These are phyloP conservation scores for Pipra filicauda DNA, from an alignment of 2,113 vertebrate genomes.

Conservation along the genomic window DNA sequence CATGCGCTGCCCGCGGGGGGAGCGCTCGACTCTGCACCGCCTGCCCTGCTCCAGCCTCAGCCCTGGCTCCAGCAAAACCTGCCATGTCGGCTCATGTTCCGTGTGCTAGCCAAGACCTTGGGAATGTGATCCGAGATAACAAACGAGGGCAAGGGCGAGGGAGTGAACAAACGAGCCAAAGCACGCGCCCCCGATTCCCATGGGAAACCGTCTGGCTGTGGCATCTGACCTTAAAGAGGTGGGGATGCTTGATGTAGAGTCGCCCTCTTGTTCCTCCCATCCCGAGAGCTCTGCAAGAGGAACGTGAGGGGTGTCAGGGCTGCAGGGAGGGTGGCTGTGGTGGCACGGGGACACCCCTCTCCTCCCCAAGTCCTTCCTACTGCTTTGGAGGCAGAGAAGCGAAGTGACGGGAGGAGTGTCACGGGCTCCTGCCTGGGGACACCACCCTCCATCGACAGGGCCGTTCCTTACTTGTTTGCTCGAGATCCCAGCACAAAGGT, in stretches of 20 bases:
- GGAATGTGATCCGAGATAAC: rapidly evolving
- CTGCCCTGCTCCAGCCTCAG: background rate
- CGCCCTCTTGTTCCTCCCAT: slow-evolving; percentile 98
- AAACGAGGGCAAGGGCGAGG: background rate
- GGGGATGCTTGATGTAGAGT: slow-evolving; percentile 96
- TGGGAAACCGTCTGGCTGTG: background rate
- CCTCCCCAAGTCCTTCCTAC: slow-evolving; percentile 39
- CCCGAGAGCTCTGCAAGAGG: slow-evolving; percentile 86
- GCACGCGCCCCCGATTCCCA: background rate
- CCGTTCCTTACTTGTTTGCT: slow-evolving; percentile 92
- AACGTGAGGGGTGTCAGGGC: background rate
- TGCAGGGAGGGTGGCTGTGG: rapidly evolving
- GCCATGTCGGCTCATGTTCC: rapidly evolving
- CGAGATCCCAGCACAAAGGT: slow-evolving; percentile 96
- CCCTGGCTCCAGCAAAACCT: background rate
- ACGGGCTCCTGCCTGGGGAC: slow-evolving; percentile 18
- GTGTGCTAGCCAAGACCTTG: background rate
- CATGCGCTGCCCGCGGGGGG: rapidly evolving
- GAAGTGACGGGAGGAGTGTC: slow-evolving; percentile 15
- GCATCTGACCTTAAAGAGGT: slow-evolving; percentile 92
- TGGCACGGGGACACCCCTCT: background rate
- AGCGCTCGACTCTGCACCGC: background rate
- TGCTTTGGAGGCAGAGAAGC: slow-evolving; percentile 34
- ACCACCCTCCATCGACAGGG: slow-evolving; percentile 18
- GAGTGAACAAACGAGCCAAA: background rate